Evolutionary conservation across 2,113 vertebrate genomes (phyloP).

Genomic region (Podarcis cretensis): DNA sequence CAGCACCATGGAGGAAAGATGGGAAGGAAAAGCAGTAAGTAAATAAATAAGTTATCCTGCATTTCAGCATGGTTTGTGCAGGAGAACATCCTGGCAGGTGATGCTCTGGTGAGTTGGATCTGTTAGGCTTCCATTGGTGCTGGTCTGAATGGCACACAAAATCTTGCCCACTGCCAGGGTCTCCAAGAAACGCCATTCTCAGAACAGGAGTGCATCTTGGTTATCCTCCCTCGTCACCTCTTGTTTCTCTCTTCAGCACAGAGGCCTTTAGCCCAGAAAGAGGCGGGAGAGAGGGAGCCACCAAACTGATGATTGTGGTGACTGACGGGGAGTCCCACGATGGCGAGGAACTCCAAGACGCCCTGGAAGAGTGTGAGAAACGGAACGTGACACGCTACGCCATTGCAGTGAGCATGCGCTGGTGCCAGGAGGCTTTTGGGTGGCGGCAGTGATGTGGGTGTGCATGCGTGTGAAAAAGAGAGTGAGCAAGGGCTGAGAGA

Average conservation of each 20-base stretch:
- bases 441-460: neutral
- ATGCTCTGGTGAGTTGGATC: neutral
- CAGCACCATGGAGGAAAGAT: too few relatives aligned
- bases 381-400: slow-evolving; percentile 91
- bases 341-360: slow-evolving; percentile 86
- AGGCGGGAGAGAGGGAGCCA: slow-evolving; percentile 86
- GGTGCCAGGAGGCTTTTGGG: neutral
- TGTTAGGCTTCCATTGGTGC: neutral
- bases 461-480: neutral
- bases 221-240: neutral
- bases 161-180: too few relatives aligned
- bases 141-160: neutral
- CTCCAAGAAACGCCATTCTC: neutral
- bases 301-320: slow-evolving; percentile 93
- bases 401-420: slow-evolving; percentile 83
- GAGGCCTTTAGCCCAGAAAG: slow-evolving; percentile 87
- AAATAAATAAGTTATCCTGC: too few relatives aligned
- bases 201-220: neutral
- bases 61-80: neutral
- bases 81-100: neutral
- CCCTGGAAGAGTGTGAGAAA: slow-evolving; percentile 84
- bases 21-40: too few relatives aligned
- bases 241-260: slow-evolving; percentile 73
- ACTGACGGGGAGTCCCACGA: slow-evolving; percentile 97
- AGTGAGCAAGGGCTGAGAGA: neutral